Evolutionary conservation across 2,888 invertebrate genomes (phyloP).

Genomic region (Melinaea marsaeus): DNA sequence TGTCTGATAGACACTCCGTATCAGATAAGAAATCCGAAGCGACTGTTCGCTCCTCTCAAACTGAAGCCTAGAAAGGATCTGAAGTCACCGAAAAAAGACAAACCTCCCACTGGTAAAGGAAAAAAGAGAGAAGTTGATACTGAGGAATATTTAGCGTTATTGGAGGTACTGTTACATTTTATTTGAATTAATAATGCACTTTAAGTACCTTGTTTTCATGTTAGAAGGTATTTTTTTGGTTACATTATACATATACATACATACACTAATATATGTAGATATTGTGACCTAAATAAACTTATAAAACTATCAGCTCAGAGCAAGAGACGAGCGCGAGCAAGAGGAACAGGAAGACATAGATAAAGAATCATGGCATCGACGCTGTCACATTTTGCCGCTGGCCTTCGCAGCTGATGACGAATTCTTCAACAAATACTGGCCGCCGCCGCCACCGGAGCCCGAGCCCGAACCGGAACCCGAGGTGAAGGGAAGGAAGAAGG

Average conservation of each 20-base stretch:
- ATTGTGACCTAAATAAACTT: slow-evolving; percentile 1
- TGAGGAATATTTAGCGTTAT: slow-evolving; percentile 52
- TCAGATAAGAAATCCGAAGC: slow-evolving; percentile 55
- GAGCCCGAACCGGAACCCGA: slow-evolving; percentile 39
- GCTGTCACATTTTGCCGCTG: slow-evolving; percentile 56
- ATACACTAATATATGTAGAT: too few species aligned
- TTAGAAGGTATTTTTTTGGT: too few species aligned
- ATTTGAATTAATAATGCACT: too few species aligned
- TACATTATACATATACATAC: too few species aligned
- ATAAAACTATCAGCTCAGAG: slow-evolving; percentile 33
- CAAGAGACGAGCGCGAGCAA: slow-evolving; percentile 43
- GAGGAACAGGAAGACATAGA: slow-evolving; percentile 49
- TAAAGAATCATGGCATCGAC: slow-evolving; percentile 50
- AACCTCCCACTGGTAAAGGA: slow-evolving; percentile 38
- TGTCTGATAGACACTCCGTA: slow-evolving; percentile 52
- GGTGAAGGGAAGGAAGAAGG: slow-evolving; percentile 38
- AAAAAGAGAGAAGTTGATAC: slow-evolving; percentile 53
- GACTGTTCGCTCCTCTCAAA: slow-evolving; percentile 47
- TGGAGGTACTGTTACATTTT: slow-evolving; percentile 41
- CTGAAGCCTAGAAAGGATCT: slow-evolving; percentile 45
- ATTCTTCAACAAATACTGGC: slow-evolving; percentile 64
- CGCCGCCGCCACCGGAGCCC: slow-evolving; percentile 50
- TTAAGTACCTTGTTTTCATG: too few species aligned
- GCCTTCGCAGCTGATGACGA: slow-evolving; percentile 47
- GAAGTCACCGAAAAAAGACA: slow-evolving; percentile 48